These are phyloP conservation scores for Perccottus glenii DNA, from an alignment of 2,113 vertebrate species.

Conservation along the genomic window DNA sequence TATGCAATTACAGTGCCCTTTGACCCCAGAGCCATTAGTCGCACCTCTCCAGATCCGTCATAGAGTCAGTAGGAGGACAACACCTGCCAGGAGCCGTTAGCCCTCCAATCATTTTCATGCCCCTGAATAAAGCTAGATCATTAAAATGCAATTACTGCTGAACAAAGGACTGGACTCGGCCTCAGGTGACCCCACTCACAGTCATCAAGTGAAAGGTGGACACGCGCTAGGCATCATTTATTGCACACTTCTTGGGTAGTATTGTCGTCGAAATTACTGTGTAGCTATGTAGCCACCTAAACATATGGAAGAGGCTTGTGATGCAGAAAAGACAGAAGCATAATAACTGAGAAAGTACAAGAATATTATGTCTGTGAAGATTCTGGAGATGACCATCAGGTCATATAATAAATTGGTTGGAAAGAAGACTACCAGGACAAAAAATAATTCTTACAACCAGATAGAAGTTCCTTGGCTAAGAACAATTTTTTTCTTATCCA, in stretches of 20 bases:
- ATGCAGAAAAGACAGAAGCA: too few relatives aligned
- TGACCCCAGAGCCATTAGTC: constrained; percentile 29
- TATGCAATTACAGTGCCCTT: constrained; percentile 8
- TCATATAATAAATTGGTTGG: too few relatives aligned
- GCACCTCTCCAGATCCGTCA: constrained; percentile 47
- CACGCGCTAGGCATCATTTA: constrained; percentile 32
- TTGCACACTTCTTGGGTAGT: constrained; percentile 20
- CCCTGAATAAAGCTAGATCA: constrained; percentile 79
- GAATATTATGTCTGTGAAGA: too few relatives aligned
- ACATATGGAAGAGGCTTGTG: too few relatives aligned
- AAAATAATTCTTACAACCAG: too few relatives aligned
- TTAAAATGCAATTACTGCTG: constrained; percentile 84
- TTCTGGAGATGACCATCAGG: too few relatives aligned
- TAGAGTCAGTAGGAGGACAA: constrained; percentile 62
- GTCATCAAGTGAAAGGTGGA: constrained; percentile 20
- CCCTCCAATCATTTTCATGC: constrained; percentile 68
- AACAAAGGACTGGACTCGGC: constrained; percentile 29
- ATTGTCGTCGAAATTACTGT: too few relatives aligned
- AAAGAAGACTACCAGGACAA: too few relatives aligned
- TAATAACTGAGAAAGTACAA: too few relatives aligned
- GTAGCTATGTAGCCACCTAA: too few relatives aligned
- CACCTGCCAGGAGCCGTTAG: constrained; percentile 73
- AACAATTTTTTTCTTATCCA: too few relatives aligned
- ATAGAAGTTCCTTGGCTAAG: too few relatives aligned
- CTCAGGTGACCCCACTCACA: background rate